Percentiles rank a stretch among this genome's conserved stretches.
phyloP scores from a whole-genome alignment of 2,113 vertebrate genomes.

The Gobio gobio region DNA sequence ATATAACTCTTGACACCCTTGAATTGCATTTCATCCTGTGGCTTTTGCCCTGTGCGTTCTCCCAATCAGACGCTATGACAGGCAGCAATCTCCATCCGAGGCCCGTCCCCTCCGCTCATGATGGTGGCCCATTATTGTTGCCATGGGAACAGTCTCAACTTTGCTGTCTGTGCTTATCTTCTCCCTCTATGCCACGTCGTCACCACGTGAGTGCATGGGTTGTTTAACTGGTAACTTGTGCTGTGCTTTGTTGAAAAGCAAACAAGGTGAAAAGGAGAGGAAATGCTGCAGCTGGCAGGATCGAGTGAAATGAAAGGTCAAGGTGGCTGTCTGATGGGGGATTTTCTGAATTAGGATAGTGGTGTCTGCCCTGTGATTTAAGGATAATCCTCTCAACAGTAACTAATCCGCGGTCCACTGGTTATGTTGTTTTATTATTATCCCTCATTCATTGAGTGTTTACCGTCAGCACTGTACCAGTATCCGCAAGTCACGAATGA shows the following conservation, averaged over 20 bases:
- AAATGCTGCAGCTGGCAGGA: neutral
- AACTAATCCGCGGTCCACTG: constrained; percentile 22
- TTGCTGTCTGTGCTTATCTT: constrained; percentile 32
- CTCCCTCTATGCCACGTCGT: constrained; percentile 4
- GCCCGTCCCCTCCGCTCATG: neutral
- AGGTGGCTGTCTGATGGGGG: constrained; percentile 11
- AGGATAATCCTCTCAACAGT: constrained; percentile 36
- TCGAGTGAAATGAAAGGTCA: constrained; percentile 31
- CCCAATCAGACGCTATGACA: neutral
- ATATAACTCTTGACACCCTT: constrained; percentile 9
- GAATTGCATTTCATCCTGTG: neutral
- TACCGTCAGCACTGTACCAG: neutral
- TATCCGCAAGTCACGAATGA: neutral
- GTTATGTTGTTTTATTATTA: constrained; percentile 16
- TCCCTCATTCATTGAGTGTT: neutral
- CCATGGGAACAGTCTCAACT: constrained; percentile 51
- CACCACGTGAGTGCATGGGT: neutral
- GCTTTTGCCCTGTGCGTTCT: neutral
- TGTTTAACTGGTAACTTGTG: constrained; percentile 14
- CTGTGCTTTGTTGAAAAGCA: neutral
- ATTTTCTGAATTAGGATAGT: constrained; percentile 49
- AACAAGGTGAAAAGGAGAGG: neutral
- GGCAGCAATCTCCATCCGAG: neutral
- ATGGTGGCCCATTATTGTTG: constrained; percentile 38
- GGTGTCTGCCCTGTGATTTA: constrained; percentile 27